Conservation (phyloP, 2,797 vertebrate genomes). For the Arremon aurantiirostris region DNA sequence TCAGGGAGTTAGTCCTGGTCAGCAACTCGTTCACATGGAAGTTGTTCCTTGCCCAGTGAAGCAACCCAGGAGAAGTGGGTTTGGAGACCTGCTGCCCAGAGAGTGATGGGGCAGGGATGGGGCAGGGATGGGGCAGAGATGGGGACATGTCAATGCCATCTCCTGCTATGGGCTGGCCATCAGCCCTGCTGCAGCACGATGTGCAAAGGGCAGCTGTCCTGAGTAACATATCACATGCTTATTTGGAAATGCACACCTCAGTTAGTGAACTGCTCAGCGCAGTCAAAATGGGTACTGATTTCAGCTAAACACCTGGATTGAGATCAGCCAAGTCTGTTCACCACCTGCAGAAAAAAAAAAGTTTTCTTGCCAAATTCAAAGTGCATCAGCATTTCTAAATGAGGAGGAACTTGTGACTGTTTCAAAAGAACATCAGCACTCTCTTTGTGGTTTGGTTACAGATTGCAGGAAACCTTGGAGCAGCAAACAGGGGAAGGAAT, state of each 20-base stretch:
- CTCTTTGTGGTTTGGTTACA: background rate
- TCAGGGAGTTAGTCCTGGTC: background rate
- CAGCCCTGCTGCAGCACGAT: background rate
- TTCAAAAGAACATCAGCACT: background rate
- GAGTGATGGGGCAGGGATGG: background rate
- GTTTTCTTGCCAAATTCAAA: background rate
- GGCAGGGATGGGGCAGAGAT: background rate
- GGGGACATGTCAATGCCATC: background rate
- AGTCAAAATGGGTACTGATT: background rate
- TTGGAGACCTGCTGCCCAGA: background rate
- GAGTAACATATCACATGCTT: background rate
- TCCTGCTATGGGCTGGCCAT: accelerated
- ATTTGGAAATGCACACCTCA: background rate
- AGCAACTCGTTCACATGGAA: background rate
- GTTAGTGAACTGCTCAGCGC: background rate
- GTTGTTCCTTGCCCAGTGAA: too few species aligned
- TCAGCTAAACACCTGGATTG: background rate
- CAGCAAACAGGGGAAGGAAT: accelerated
- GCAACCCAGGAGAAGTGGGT: background rate
- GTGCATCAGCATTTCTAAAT: background rate
- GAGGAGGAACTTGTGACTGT: background rate
- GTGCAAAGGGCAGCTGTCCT: background rate
- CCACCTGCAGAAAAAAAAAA: background rate
- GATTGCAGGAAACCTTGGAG: background rate
- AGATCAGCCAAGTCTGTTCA: background rate